Percentiles rank a stretch among this genome's conserved stretches.
Conservation (phyloP, 1,140 invertebrate species). For the Stratiolaelaps scimitus region DNA sequence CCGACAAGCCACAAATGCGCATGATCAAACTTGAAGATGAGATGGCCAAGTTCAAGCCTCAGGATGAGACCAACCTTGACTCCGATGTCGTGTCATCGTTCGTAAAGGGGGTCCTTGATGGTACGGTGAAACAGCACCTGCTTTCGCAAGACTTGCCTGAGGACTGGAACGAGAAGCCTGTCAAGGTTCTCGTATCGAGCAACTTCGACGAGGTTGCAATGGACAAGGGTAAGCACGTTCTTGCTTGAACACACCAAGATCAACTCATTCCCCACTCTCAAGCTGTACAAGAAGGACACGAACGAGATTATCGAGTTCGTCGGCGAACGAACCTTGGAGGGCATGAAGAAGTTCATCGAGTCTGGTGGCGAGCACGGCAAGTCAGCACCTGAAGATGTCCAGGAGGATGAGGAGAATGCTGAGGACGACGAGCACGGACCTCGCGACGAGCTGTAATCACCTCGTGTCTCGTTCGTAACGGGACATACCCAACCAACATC, state of each 20-base stretch:
- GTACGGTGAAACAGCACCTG: constrained; percentile 85
- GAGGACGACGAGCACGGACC: constrained; percentile 29
- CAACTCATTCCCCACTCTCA: constrained; percentile 90
- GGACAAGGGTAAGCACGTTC: constrained; percentile 75
- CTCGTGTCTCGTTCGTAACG: not conserved
- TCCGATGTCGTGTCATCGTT: constrained; percentile 66
- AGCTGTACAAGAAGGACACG: constrained; percentile 78
- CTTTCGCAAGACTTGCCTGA: constrained; percentile 84
- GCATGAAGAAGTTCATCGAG: constrained; percentile 80
- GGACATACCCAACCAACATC: too few species aligned
- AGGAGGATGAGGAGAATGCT: constrained; percentile 29
- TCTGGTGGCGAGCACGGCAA: constrained; percentile 54
- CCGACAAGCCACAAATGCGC: constrained; percentile 78
- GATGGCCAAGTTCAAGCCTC: constrained; percentile 96
- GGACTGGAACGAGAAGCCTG: constrained; percentile 91
- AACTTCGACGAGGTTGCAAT: constrained; percentile 92
- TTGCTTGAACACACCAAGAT: constrained; percentile 90
- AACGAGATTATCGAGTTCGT: constrained; percentile 85
- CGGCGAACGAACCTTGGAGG: constrained; percentile 87
- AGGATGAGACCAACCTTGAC: constrained; percentile 54
- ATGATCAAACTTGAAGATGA: constrained; percentile 89
- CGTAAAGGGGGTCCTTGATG: constrained; percentile 71
- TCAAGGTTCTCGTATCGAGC: constrained; percentile 81
- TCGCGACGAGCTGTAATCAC: constrained; percentile 11
- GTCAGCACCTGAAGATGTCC: constrained; percentile 51